phyloP scores from a whole-genome alignment of 2,113 vertebrate species.

The Melanerpes aurifrons region DNA sequence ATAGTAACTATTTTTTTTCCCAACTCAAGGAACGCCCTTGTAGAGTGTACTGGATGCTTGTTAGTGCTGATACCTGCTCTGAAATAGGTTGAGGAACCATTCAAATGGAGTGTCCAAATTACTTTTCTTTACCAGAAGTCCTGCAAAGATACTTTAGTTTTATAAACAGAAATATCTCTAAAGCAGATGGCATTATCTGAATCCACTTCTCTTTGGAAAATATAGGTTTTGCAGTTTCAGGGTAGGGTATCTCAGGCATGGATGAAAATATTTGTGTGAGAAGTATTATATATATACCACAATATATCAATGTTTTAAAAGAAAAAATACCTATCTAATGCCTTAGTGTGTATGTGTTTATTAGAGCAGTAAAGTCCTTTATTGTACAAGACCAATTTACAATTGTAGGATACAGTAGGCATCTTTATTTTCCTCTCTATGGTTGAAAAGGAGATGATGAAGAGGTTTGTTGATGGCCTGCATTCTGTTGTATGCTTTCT shows the following conservation, averaged over 20 bases:
- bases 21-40: neutral
- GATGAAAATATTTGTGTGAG: neutral
- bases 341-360: neutral
- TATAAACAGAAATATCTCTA: neutral
- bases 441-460: neutral
- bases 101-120: neutral
- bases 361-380: neutral
- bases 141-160: neutral
- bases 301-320: too few species aligned
- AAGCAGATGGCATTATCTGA: neutral
- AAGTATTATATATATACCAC: neutral
- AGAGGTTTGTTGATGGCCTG: neutral
- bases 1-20: neutral
- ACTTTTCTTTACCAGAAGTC: neutral
- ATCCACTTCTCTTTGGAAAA: neutral
- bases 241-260: neutral
- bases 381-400: neutral
- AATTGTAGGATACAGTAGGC: neutral
- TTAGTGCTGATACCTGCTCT: neutral
- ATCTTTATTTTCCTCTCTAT: neutral
- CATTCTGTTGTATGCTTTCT: neutral
- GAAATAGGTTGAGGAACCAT: neutral
- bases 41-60: neutral
- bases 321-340: neutral
- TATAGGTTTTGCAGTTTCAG: neutral